Percentiles rank a stretch among this genome's conserved stretches.
Evolutionary conservation across 1,140 invertebrate genomes (phyloP).

Genomic region (Drosophila eugracilis): DNA sequence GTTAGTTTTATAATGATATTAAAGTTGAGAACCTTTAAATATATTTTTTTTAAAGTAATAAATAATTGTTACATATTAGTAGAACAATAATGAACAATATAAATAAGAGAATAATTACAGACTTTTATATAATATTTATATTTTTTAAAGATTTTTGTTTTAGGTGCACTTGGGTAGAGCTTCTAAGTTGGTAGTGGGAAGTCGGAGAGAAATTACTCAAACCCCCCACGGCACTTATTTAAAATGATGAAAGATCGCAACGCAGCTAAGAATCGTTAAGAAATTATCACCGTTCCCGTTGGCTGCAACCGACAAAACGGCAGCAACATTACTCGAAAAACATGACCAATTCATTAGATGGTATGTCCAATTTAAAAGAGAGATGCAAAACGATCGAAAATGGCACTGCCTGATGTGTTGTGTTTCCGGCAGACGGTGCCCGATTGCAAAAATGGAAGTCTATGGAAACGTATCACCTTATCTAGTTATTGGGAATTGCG

Average conservation of each 20-base stretch:
- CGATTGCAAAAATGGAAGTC: slow-evolving; percentile 29
- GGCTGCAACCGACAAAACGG: slow-evolving; percentile 41
- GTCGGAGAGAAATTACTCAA: background rate
- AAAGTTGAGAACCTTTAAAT: no score
- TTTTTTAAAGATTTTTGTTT: background rate
- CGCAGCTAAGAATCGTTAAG: slow-evolving; percentile 44
- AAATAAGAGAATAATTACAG: no score
- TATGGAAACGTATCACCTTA: slow-evolving; percentile 40
- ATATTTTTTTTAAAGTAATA: no score
- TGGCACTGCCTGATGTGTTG: slow-evolving; percentile 7
- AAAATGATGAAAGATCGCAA: slow-evolving; percentile 10
- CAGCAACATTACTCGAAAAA: slow-evolving; percentile 19
- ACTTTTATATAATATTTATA: no score
- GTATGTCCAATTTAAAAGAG: slow-evolving; percentile 13
- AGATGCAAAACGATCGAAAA: slow-evolving; percentile 37
- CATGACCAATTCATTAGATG: slow-evolving; percentile 28
- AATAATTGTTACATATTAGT: no score
- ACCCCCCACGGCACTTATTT: background rate
- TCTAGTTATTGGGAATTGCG: slow-evolving; percentile 48
- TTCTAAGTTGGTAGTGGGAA: background rate
- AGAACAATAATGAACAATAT: no score
- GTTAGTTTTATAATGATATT: no score
- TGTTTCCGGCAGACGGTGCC: slow-evolving; percentile 24
- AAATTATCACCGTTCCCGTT: slow-evolving; percentile 68
- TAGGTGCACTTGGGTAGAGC: background rate